These are phyloP conservation scores for Salvator merianae DNA, from an alignment of 2,113 vertebrate species.

Conservation along the genomic window DNA sequence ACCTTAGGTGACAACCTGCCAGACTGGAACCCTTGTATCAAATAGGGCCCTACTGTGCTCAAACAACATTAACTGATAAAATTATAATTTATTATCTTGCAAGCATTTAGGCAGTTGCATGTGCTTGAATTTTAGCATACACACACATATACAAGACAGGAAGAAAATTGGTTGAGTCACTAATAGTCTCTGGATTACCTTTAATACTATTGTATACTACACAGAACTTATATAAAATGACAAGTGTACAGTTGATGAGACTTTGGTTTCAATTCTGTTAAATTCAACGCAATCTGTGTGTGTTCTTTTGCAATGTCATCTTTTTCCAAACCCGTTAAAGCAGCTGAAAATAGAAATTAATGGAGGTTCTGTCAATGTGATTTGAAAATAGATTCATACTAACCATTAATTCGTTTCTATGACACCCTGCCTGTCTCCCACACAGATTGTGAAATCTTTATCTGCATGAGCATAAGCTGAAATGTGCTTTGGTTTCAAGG, in stretches of 20 bases:
- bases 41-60: neutral
- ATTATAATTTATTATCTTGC: slow-evolving; percentile 22
- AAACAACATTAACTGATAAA: slow-evolving; percentile 35
- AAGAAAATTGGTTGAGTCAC: slow-evolving; percentile 17
- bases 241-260: slow-evolving; percentile 5
- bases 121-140: no score
- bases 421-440: neutral
- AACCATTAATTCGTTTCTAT: slow-evolving; percentile 7
- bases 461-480: slow-evolving; percentile 3
- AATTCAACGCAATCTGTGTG: slow-evolving; percentile 5
- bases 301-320: neutral
- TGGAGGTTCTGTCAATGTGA: neutral
- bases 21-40: neutral
- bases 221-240: neutral
- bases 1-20: no score
- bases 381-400: slow-evolving; percentile 30
- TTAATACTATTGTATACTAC: neutral
- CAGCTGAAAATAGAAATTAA: neutral
- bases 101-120: slow-evolving; percentile 36
- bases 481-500: neutral
- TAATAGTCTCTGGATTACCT: neutral
- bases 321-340: neutral
- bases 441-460: neutral
- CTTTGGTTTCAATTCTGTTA: slow-evolving; percentile 2
- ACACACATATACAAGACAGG: no score